Evolutionary conservation across 1,140 invertebrate species (phyloP).

Genomic region (Hypothenemus hampei): DNA sequence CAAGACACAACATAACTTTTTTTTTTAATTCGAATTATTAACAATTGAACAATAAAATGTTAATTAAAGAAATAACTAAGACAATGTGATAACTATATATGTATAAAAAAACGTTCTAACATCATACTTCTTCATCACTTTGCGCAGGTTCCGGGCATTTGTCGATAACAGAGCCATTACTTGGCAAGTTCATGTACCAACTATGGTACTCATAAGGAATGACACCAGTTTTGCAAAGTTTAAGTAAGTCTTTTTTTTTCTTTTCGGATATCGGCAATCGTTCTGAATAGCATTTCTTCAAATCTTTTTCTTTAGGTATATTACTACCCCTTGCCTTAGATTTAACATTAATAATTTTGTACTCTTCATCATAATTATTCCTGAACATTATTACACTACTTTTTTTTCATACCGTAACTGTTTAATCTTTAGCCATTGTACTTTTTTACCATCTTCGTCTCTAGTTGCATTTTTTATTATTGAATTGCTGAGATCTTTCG

Average conservation of each 20-base stretch:
- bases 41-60: no score
- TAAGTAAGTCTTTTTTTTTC: not conserved
- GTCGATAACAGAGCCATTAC: not conserved
- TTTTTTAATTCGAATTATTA: no score
- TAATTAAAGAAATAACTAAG: no score
- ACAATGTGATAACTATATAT: no score
- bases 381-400: not conserved
- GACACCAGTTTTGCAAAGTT: not conserved
- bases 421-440: constrained; percentile 12
- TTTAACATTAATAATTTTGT: not conserved
- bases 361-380: not conserved
- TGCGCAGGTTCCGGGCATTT: not conserved
- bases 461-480: constrained; percentile 4
- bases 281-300: not conserved
- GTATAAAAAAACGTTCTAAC: no score
- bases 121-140: not conserved
- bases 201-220: not conserved
- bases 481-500: not conserved
- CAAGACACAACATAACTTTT: no score
- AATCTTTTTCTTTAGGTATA: not conserved
- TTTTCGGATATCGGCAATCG: not conserved
- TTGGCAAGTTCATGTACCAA: not conserved
- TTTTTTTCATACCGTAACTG: constrained; percentile 2
- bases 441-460: not conserved
- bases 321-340: no score